phyloP scores from a whole-genome alignment of 2,113 vertebrate genomes.

The Lepus americanus region DNA sequence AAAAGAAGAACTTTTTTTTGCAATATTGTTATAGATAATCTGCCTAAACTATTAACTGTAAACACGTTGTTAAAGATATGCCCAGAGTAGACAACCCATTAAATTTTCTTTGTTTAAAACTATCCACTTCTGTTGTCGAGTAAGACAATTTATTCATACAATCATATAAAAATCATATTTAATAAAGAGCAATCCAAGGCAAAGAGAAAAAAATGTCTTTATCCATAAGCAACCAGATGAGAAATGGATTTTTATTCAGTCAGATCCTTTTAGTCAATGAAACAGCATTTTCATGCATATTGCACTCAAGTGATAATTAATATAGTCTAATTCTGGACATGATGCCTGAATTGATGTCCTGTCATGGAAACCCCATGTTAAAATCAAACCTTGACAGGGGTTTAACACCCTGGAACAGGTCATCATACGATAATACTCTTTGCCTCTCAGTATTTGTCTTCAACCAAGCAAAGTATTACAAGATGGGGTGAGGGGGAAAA shows the following conservation, averaged over 20 bases:
- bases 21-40: slow-evolving; percentile 73
- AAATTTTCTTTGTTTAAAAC: slow-evolving; percentile 88
- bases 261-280: slow-evolving; percentile 90
- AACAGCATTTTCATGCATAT: slow-evolving; percentile 89
- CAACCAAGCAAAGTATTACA: slow-evolving; percentile 92
- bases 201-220: slow-evolving; percentile 88
- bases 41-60: slow-evolving; percentile 77
- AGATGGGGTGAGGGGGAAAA: slow-evolving; percentile 86
- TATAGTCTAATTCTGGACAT: slow-evolving; percentile 91
- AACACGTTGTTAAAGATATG: slow-evolving; percentile 78
- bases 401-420: slow-evolving; percentile 95
- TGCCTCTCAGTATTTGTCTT: slow-evolving; percentile 93
- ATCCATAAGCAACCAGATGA: slow-evolving; percentile 90
- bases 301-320: slow-evolving; percentile 91
- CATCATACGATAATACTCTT: slow-evolving; percentile 92
- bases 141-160: slow-evolving; percentile 86
- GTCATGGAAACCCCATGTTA: slow-evolving; percentile 90
- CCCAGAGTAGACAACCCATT: slow-evolving; percentile 84
- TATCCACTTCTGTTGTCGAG: slow-evolving; percentile 83
- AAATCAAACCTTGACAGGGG: slow-evolving; percentile 92
- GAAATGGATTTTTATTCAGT: slow-evolving; percentile 92
- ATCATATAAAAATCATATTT: slow-evolving; percentile 90
- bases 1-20: slow-evolving; percentile 76
- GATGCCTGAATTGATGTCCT: slow-evolving; percentile 92
- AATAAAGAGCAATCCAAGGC: slow-evolving; percentile 88